These are phyloP conservation scores for Ctenodactylus gundi DNA, from an alignment of 2,113 vertebrate genomes.

Conservation along the genomic window DNA sequence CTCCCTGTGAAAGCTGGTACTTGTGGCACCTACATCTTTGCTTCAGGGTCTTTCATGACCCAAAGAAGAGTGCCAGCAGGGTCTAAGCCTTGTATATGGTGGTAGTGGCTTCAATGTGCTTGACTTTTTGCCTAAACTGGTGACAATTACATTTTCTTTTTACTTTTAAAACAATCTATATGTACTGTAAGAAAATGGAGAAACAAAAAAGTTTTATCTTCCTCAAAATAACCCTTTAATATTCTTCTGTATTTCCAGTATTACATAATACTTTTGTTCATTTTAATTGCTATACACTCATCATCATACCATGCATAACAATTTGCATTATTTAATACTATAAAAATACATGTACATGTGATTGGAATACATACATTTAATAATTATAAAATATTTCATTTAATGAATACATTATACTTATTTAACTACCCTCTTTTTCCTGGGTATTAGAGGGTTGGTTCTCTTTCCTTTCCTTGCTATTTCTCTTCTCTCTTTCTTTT, in stretches of 20 bases:
- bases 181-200: not conserved
- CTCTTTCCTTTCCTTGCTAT: not conserved
- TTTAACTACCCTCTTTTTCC: not conserved
- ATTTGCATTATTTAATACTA: not conserved
- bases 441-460: not conserved
- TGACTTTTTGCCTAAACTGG: not conserved
- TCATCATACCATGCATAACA: not conserved
- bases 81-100: not conserved
- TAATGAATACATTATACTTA: not conserved
- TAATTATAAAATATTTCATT: conserved; percentile 3
- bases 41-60: not conserved
- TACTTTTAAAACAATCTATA: not conserved
- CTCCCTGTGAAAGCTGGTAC: not conserved
- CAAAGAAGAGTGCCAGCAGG: not conserved
- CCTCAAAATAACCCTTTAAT: conserved; percentile 1
- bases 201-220: not conserved
- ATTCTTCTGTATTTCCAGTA: not conserved
- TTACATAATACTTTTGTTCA: not conserved
- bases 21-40: not conserved
- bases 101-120: not conserved
- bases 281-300: not conserved
- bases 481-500: not conserved
- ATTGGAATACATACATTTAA: not conserved
- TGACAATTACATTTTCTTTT: not conserved
- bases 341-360: not conserved